Evolutionary conservation across 1,140 invertebrate species (phyloP), one percentile per base, ranked within the genome.

Genomic region (Papilio aristodemus): DNA sequence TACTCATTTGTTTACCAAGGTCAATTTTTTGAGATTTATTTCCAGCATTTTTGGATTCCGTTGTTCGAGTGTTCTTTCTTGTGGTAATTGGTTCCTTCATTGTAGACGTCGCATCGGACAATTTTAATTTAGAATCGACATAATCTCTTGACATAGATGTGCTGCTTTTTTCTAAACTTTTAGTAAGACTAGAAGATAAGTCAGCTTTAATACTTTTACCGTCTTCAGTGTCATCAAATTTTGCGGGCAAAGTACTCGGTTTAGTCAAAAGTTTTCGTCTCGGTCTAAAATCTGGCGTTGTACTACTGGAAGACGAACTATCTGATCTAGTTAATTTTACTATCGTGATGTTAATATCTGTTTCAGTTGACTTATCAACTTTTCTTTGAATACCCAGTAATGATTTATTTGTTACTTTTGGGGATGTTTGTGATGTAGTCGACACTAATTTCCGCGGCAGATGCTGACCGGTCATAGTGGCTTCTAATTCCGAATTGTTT

Each of bases 321-420:
- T 66, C 63, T 37, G 63, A 66, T 66, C 63, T 66, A 36, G 25
- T 36, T 50, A 66, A 66, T 50, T 66, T 66, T 14, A 66, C 63
- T 66, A 46, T 66, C 5, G 39, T 66, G 3, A 66, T 66, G 25
- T 46, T 66, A 17, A 66, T 50, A 17, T 66, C 63, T 66, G 63
- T 66, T 38, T 66, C 63, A 32, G 63, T 46, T 25, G 41, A 27
- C n/a, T 66, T 66, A 19, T 66, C 63, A 17, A 37, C 25, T 50
- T 66, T 66, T 46, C 19, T 66, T 17, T n/a, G 39, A 22, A 50
- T 50, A n/a, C 43, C 43, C 8, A 22, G 43, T 9, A 38, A 10
- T 50, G 43, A 46, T 66, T 50, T 36, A 10, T 66, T 41, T 27
- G 39, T 32, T 27, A 22, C 39, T 64, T 64, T 43, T 27, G 62